A percentile compares a stretch with the other conserved stretches of the same genome.
phyloP scores from a whole-genome alignment of 2,797 vertebrate genomes.

The Acanthurus tractus region DNA sequence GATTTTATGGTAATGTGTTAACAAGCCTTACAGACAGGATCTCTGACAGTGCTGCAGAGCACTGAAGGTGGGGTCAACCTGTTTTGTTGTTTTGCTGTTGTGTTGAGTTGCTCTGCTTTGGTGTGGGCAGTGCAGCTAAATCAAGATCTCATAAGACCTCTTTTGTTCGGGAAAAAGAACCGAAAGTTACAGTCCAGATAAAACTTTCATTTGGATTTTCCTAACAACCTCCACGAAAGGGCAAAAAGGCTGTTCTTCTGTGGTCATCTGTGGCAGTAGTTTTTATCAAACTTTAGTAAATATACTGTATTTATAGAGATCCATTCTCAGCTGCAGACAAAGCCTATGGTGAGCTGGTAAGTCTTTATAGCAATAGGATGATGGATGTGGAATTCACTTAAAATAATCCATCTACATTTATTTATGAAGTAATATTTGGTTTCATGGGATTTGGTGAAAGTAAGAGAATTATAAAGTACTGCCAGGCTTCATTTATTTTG shows the following conservation, averaged over 20 bases:
- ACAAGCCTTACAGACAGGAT: neutral
- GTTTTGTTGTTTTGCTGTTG: conserved; percentile 45
- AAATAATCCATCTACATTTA: neutral
- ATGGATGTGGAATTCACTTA: neutral
- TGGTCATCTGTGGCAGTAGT: conserved; percentile 25
- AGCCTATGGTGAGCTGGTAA: neutral
- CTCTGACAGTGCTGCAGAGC: conserved; percentile 52
- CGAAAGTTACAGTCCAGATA: conserved; percentile 9
- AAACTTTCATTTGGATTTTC: conserved; percentile 21
- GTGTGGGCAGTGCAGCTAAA: conserved; percentile 40
- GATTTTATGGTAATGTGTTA: no score
- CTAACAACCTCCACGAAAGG: conserved; percentile 24
- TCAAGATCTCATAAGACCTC: conserved; percentile 41
- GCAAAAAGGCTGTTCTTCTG: neutral
- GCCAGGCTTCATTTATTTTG: neutral
- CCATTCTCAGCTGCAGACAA: neutral
- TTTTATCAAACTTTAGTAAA: no score
- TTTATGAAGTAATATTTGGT: no score
- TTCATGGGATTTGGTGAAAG: neutral
- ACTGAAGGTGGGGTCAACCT: conserved; percentile 44
- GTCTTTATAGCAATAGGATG: neutral
- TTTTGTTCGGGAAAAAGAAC: conserved; percentile 12
- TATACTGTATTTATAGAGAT: no score
- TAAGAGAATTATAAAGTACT: neutral
- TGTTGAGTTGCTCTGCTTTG: conserved; percentile 42